Base-by-base conservation (phyloP, 2,888 invertebrate species). In the Drosophila maculinotata region DNA sequence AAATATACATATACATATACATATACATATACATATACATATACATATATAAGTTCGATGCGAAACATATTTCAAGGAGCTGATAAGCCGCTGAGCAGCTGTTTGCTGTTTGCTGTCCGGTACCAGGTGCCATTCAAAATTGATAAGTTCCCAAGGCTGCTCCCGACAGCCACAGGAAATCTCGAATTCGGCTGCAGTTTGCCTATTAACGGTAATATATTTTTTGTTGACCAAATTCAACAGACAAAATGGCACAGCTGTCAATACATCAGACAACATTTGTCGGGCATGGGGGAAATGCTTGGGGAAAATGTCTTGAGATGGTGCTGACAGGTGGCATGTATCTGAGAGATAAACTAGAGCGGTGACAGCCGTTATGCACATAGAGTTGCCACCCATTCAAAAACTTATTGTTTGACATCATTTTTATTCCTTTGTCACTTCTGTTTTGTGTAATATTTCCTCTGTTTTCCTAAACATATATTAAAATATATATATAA, bases 41-140 rank as follows among this genome's bases (percentile, higher is more conserved):
- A 6, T 41, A n/a, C 30, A n/a, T 48, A 9, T 15, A 76, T 66
- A 76, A 60, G 76, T 73, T 72, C 51, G 66, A 59, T 44, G 48
- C 71, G n/a, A 70, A 56, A 44, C n/a, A n/a, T n/a, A n/a, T n/a
- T n/a, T n/a, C n/a, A n/a, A n/a, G n/a, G n/a, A 57, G 25, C 33
- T 65, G 42, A 69, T 62, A 62, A 73, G 74, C 51, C 47, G 51
- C 23, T 49, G 30, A 31, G 44, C 31, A 28, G 49, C 38, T 44
- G 15, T 17, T 26, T 36, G 39, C 17, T 28, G 59, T 28, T 35
- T 47, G 51, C 20, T 41, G 44, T 30, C 23, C 38, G 53, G 44
- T 63, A 52, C 47, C 69, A 31, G 14, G 35, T n/a, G n/a, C n/a
- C n/a, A n/a, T n/a, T n/a, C 36, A 36, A 36, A 15, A 30, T 4